Evolutionary conservation across 2,888 invertebrate species (phyloP).

Genomic region (Drosophila melanosoma): DNA sequence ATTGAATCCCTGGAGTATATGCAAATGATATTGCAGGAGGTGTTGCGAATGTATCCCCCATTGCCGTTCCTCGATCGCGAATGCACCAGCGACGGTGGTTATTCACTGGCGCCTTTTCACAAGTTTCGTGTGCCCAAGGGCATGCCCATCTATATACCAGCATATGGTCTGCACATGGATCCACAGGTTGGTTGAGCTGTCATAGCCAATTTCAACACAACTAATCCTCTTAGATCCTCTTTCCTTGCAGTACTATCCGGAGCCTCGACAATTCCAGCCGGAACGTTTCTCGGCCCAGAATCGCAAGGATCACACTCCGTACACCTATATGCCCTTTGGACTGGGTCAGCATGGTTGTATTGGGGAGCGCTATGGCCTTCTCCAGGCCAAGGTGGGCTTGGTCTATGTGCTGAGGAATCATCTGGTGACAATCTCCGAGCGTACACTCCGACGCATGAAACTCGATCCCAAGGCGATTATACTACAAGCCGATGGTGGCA

Average conservation of each 20-base stretch:
- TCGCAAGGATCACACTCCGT: conserved; percentile 78
- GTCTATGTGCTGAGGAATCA: conserved; percentile 83
- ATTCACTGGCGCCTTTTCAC: conserved; percentile 76
- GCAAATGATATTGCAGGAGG: conserved; percentile 84
- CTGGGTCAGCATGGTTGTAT: conserved; percentile 84
- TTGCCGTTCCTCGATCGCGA: conserved; percentile 83
- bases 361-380: conserved; percentile 83
- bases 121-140: conserved; percentile 77
- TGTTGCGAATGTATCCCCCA: conserved; percentile 83
- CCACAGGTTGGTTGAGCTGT: conserved; percentile 68
- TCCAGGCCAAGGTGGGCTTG: conserved; percentile 84
- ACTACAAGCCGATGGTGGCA: conserved; percentile 82
- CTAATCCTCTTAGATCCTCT: neutral
- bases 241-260: conserved; percentile 78
- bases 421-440: conserved; percentile 74
- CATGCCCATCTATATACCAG: conserved; percentile 83
- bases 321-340: conserved; percentile 84
- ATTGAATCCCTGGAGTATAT: conserved; percentile 85
- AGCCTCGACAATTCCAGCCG: conserved; percentile 83
- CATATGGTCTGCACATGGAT: conserved; percentile 83
- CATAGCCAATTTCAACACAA: neutral
- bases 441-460: conserved; percentile 76
- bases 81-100: conserved; percentile 73
- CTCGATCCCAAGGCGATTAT: conserved; percentile 82
- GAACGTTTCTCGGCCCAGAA: conserved; percentile 84